A percentile compares a stretch with the other conserved stretches of the same genome.
phyloP scores from a whole-genome alignment of 2,888 invertebrate genomes.

The Cataglyphis rosenhaueri region DNA sequence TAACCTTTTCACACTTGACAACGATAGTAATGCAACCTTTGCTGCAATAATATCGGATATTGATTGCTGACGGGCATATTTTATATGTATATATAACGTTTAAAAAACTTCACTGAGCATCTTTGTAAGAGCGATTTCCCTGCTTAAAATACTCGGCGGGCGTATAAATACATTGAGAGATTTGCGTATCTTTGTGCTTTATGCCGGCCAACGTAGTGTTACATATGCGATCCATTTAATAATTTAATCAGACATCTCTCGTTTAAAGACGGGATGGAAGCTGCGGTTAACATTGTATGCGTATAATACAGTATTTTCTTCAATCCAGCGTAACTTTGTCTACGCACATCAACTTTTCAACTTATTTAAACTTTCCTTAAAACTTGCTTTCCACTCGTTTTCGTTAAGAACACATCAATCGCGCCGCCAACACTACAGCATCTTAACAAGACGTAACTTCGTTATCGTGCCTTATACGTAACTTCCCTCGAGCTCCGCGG shows the following conservation, averaged over 20 bases:
- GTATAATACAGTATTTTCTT: conserved; percentile 23
- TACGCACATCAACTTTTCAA: conserved; percentile 24
- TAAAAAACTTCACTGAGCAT: conserved; percentile 19
- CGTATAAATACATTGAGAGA: conserved; percentile 23
- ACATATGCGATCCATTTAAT: conserved; percentile 8
- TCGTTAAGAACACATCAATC: conserved; percentile 51
- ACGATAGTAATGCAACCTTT: conserved; percentile 36
- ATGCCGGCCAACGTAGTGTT: neutral
- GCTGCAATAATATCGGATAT: conserved; percentile 49
- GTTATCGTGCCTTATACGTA: conserved; percentile 39
- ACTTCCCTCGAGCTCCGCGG: neutral
- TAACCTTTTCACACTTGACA: conserved; percentile 49
- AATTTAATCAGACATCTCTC: conserved; percentile 23
- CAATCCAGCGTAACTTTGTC: conserved; percentile 24
- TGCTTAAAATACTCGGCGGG: conserved; percentile 19
- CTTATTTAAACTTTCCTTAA: conserved; percentile 42
- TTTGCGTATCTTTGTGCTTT: conserved; percentile 11
- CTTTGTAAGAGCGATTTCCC: conserved; percentile 23
- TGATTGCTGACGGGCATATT: conserved; percentile 39
- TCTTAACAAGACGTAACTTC: conserved; percentile 49
- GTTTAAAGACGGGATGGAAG: neutral
- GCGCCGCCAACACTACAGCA: conserved; percentile 5
- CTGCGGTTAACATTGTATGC: neutral
- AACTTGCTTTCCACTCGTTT: conserved; percentile 16
- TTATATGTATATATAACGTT: conserved; percentile 36